Conservation (phyloP, 1,140 invertebrate species). For the Adoxophyes honmai region DNA sequence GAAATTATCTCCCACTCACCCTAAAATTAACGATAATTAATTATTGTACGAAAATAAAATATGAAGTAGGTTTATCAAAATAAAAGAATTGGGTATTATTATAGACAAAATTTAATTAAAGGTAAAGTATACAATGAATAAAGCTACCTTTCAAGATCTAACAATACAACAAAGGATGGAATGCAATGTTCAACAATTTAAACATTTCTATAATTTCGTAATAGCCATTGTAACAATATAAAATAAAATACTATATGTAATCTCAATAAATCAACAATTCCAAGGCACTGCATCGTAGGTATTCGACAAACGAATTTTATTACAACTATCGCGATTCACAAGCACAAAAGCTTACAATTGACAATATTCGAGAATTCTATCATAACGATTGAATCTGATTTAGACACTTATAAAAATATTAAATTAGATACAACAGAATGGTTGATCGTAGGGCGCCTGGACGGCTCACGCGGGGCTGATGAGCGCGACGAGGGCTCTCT, state of each 20-base stretch:
- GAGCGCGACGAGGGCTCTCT: conserved; percentile 81
- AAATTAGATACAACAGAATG: too few species aligned
- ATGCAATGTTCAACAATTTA: background rate
- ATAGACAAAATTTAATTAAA: conserved; percentile 2
- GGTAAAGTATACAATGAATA: background rate
- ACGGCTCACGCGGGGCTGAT: conserved; percentile 62
- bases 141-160: background rate
- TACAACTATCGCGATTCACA: background rate
- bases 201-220: background rate
- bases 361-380: background rate
- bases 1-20: too few species aligned
- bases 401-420: too few species aligned
- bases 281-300: conserved; percentile 7
- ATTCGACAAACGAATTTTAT: background rate
- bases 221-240: background rate
- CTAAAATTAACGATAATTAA: too few species aligned
- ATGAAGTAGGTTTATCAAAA: too few species aligned
- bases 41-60: background rate
- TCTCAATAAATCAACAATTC: conserved; percentile 1
- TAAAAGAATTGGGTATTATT: too few species aligned
- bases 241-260: background rate
- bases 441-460: too few species aligned
- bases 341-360: background rate
- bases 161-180: background rate
- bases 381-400: too few species aligned